phyloP scores from a whole-genome alignment of 1,140 invertebrate genomes.

The Solenopsis invicta region DNA sequence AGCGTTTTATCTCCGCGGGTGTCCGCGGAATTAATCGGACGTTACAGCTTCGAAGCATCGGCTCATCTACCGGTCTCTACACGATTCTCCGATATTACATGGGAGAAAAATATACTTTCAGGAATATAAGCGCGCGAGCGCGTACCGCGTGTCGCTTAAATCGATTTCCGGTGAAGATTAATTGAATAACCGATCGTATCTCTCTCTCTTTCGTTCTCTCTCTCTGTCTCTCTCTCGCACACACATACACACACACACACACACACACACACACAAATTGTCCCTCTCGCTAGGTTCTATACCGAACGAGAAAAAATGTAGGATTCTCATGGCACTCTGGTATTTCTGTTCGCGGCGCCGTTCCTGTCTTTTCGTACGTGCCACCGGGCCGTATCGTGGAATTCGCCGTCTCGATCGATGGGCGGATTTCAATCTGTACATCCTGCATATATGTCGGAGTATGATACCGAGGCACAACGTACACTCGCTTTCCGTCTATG shows the following conservation, averaged over 20 bases:
- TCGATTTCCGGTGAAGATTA: slow-evolving; percentile 68
- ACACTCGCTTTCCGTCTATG: slow-evolving; percentile 18
- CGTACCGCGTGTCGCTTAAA: slow-evolving; percentile 62
- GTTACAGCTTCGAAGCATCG: slow-evolving; percentile 49
- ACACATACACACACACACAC: no score
- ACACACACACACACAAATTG: no score
- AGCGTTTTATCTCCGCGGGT: slow-evolving; percentile 46
- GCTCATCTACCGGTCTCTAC: slow-evolving; percentile 43
- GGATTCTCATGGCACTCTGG: slow-evolving; percentile 66
- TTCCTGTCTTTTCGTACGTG: slow-evolving; percentile 67
- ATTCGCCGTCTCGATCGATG: slow-evolving; percentile 75
- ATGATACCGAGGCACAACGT: slow-evolving; percentile 54
- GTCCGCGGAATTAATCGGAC: slow-evolving; percentile 59
- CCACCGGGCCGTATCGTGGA: slow-evolving; percentile 67
- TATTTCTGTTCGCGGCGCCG: slow-evolving; percentile 62
- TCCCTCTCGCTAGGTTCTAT: slow-evolving; percentile 38
- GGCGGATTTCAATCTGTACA: slow-evolving; percentile 75
- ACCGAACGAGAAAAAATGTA: slow-evolving; percentile 71
- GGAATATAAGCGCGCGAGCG: slow-evolving; percentile 29
- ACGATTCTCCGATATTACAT: slow-evolving; percentile 42
- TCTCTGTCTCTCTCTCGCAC: slow-evolving; percentile 14
- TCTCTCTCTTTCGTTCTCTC: slow-evolving; percentile 24
- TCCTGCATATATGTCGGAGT: slow-evolving; percentile 57
- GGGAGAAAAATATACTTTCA: slow-evolving; percentile 61
- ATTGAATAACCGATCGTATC: slow-evolving; percentile 67